These are phyloP conservation scores for Karalla daura DNA, from an alignment of 2,797 vertebrate genomes.

Conservation along the genomic window DNA sequence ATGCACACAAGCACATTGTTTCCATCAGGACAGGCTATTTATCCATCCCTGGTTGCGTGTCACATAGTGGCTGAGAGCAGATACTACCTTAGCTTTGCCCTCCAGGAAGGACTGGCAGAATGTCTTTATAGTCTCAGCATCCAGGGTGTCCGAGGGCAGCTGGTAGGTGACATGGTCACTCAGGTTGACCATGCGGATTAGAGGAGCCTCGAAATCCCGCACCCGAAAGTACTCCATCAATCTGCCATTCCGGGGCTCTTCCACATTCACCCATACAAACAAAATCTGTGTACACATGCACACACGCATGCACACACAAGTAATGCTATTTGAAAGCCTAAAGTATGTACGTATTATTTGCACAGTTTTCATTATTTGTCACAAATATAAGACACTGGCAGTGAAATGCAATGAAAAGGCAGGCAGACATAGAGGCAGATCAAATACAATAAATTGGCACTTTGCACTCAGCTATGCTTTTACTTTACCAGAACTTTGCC, in stretches of 20 bases:
- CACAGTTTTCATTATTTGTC: too few relatives aligned
- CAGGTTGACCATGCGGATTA: conserved; percentile 89
- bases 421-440: too few relatives aligned
- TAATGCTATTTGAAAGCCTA: too few relatives aligned
- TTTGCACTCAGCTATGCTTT: too few relatives aligned
- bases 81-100: conserved; percentile 88
- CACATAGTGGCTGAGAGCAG: not conserved
- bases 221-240: conserved; percentile 91
- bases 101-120: conserved; percentile 88
- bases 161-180: conserved; percentile 88
- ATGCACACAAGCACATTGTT: conserved; percentile 30
- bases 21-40: not conserved
- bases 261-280: conserved; percentile 88
- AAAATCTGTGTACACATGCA: conserved; percentile 80
- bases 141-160: conserved; percentile 87
- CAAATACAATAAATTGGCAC: too few relatives aligned
- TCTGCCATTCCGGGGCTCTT: conserved; percentile 87
- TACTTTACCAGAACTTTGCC: too few relatives aligned
- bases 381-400: too few relatives aligned
- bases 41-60: not conserved
- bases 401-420: too few relatives aligned
- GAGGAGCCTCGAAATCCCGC: conserved; percentile 83
- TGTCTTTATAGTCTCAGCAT: conserved; percentile 72
- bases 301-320: conserved; percentile 12
- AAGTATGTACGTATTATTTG: too few relatives aligned